phyloP scores from a whole-genome alignment of 2,888 invertebrate genomes.

The Cosmia trapezina region DNA sequence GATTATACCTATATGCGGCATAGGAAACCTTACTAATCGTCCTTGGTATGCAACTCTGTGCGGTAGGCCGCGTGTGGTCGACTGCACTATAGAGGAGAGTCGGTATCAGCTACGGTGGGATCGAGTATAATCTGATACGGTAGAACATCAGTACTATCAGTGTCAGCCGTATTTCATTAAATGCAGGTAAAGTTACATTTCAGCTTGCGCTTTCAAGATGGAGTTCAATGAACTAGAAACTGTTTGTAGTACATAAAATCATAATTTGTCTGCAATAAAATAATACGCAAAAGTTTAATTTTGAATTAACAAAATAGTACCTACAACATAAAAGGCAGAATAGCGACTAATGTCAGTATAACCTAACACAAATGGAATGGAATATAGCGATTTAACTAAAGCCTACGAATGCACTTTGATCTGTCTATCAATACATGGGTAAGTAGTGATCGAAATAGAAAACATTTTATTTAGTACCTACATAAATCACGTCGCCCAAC shows the following conservation, averaged over 20 bases:
- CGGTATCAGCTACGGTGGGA: background rate
- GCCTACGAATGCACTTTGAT: no score
- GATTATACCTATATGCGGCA: no score
- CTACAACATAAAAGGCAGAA: conserved; percentile 18
- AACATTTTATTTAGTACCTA: no score
- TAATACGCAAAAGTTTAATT: background rate
- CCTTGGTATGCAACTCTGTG: no score
- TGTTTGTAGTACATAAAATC: background rate
- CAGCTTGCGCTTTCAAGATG: background rate
- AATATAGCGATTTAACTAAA: no score
- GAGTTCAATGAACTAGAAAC: background rate
- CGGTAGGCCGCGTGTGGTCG: background rate
- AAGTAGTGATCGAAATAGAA: no score
- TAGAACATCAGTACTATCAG: background rate
- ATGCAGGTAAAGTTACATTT: background rate
- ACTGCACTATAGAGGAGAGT: background rate
- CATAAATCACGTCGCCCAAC: no score
- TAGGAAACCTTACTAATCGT: no score
- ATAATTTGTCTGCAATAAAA: background rate
- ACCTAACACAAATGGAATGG: conserved; percentile 23
- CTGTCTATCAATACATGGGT: no score
- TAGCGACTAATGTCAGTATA: conserved; percentile 33
- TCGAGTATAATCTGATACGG: background rate
- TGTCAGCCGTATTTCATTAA: no score
- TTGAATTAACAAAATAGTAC: background rate